A percentile compares a stretch with the other conserved stretches of the same genome.
Evolutionary conservation across 2,797 vertebrate genomes (phyloP).

Genomic region (Sebastes itinus): DNA sequence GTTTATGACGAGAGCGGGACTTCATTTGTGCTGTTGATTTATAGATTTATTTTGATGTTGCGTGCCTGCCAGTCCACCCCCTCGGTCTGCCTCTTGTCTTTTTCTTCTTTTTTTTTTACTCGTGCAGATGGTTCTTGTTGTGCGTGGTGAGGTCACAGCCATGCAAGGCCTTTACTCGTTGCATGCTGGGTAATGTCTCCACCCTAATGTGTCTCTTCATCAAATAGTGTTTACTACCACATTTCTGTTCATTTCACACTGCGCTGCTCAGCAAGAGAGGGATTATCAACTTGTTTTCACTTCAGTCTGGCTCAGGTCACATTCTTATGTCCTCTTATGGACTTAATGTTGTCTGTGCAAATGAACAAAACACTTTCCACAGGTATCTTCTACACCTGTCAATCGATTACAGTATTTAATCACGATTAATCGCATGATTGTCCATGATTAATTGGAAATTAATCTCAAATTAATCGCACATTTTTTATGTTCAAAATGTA

Average conservation of each 20-base stretch:
- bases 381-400: no score
- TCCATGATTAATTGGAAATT: no score
- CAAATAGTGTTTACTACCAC: conserved; percentile 26
- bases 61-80: conserved; percentile 9
- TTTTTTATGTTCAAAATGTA: no score
- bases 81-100: conserved; percentile 14
- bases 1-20: conserved; percentile 37
- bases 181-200: conserved; percentile 56
- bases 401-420: no score
- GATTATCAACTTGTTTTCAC: not conserved
- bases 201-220: conserved; percentile 37
- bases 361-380: not conserved
- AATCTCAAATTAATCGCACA: no score
- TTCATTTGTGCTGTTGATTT: conserved; percentile 55
- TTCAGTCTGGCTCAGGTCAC: not conserved
- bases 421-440: no score
- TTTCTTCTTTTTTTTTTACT: not conserved
- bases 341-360: not conserved
- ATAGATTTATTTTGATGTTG: conserved; percentile 60
- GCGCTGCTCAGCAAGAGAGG: not conserved
- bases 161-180: conserved; percentile 36
- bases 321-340: not conserved
- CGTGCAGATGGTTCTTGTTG: conserved; percentile 69
- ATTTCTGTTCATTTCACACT: conserved; percentile 21
- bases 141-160: conserved; percentile 63